phyloP scores from a whole-genome alignment of 2,888 invertebrate genomes.

The Agriopis leucophaearia region DNA sequence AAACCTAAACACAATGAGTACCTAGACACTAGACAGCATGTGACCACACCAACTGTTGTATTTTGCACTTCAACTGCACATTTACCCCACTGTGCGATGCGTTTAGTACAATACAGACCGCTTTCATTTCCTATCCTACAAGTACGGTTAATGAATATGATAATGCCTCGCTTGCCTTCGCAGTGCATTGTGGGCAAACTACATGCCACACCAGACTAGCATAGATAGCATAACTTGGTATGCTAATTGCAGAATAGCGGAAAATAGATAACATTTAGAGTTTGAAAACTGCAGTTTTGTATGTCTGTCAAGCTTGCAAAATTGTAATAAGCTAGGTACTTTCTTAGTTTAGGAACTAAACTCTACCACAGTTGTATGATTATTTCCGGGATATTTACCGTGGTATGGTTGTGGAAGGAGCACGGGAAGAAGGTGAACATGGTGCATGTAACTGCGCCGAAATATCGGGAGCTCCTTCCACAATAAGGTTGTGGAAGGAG shows the following conservation, averaged over 20 bases:
- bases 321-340: not conserved
- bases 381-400: too few species aligned
- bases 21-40: not conserved
- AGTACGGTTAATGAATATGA: conserved; percentile 35
- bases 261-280: conserved; percentile 4
- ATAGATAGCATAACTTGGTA: conserved; percentile 26
- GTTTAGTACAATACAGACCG: not conserved
- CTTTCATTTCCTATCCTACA: conserved; percentile 6
- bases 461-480: too few species aligned
- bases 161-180: conserved; percentile 50
- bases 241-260: conserved; percentile 26
- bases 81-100: not conserved
- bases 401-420: too few species aligned
- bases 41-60: not conserved
- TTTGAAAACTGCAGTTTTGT: conserved; percentile 12
- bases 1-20: too few species aligned
- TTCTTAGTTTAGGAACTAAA: too few species aligned
- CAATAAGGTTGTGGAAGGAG: too few species aligned
- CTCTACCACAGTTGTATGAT: too few species aligned
- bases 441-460: too few species aligned
- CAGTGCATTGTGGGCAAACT: conserved; percentile 56
- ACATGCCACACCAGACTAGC: conserved; percentile 48
- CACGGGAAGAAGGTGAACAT: too few species aligned
- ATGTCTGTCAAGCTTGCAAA: not conserved
- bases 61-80: not conserved